Conservation (phyloP, 2,888 invertebrate species). For the Nemotelus pantherinus region DNA sequence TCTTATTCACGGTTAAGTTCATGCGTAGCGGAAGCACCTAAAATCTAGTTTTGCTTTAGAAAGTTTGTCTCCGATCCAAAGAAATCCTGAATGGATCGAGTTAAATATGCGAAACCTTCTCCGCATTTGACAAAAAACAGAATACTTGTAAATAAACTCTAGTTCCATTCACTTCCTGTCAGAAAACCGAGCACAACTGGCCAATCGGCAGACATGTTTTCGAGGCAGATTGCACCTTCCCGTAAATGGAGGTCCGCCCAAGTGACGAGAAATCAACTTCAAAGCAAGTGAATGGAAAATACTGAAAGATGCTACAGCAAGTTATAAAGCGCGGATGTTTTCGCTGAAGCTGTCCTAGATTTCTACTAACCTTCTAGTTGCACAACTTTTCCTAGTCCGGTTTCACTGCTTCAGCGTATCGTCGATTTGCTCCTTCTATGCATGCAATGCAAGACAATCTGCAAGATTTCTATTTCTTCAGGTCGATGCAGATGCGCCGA, state of each 20-base stretch:
- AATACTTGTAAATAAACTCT: too few species aligned
- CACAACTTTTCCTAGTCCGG: constrained; percentile 6
- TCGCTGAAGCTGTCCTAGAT: not conserved
- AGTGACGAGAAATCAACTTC: not conserved
- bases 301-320: too few species aligned
- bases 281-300: too few species aligned
- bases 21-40: not conserved
- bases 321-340: too few species aligned
- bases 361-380: constrained; percentile 7
- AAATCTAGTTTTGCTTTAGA: not conserved
- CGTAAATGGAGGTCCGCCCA: not conserved
- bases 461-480: not conserved
- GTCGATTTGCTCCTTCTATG: not conserved
- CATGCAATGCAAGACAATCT: constrained; percentile 8
- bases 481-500: not conserved
- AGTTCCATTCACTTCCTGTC: too few species aligned
- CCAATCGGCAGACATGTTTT: constrained; percentile 16
- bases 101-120: too few species aligned
- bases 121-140: too few species aligned
- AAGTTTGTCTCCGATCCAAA: not conserved
- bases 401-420: not conserved
- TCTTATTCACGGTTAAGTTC: not conserved
- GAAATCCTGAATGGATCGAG: too few species aligned
- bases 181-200: not conserved
- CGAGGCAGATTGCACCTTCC: not conserved